Base-by-base conservation (phyloP, 2,797 vertebrate genomes). In the Choloepus didactylus region DNA sequence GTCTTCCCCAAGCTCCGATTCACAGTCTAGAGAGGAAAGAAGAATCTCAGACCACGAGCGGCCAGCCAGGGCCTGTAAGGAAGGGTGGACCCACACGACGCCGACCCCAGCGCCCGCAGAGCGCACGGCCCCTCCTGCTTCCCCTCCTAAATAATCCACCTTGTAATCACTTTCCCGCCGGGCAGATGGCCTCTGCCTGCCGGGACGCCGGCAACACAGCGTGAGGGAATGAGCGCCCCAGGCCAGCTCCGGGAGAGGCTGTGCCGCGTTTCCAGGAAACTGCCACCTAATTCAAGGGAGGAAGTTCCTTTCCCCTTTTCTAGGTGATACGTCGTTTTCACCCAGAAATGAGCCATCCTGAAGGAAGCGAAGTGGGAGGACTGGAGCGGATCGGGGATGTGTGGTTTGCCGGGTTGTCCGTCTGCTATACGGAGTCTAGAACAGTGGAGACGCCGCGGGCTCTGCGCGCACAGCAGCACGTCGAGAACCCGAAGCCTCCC, bases 31-130 rank as follows among this genome's bases (percentile, higher is more conserved):
- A 15, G 29, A 6, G 54, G 60, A 6, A 0, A 25, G 15, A 62
- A 23, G 44, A 29, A 14, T 35, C 73, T 0, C n/a, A 19, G 59
- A 44, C 49, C 41, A 3, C 0, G 9, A 35, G 5, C 0, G 3
- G 9, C 31, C 46, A 18, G 6, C 5, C 62, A 0, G 15, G 0
- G 29, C 41, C 82, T 27, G 29, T 6, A 10, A 46, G 75, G 44
- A 19, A 2, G 25, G 38, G 9, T 0, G 29, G 29, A 27, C 31
- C 21, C 70, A 1, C 0, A 2, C n/a, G 27, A 4, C 79, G 3
- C 9, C 1, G 2, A 23, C 5, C 56, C 25, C 6, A 15, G 2
- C 73, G 38, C n/a, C n/a, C 41, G 5, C 7, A 0, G 0, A 1
- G 44, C 1, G 29, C 9, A 19, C 4, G 41, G 82, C 16, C 3